phyloP scores from a whole-genome alignment of 2,113 vertebrate genomes.

The Loxodonta africana region DNA sequence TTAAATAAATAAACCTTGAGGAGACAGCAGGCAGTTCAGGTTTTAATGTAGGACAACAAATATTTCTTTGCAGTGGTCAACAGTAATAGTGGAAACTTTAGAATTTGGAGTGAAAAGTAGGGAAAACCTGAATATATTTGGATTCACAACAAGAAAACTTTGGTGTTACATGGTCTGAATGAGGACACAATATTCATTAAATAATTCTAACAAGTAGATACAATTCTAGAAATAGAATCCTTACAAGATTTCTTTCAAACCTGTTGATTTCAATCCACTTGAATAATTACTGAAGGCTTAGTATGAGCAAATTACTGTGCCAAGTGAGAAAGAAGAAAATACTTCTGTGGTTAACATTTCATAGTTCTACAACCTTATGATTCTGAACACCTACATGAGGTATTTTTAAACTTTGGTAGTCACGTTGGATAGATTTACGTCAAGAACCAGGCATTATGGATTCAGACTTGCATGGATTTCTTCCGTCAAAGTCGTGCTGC shows the following conservation, averaged over 20 bases:
- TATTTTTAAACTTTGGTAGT: conserved; percentile 70
- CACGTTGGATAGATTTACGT: conserved; percentile 21
- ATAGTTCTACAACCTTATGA: conserved; percentile 51
- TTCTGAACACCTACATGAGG: conserved; percentile 36
- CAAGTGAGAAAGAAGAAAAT: conserved; percentile 51
- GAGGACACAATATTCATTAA: conserved; percentile 39
- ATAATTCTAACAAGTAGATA: conserved; percentile 25
- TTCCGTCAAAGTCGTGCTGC: neutral
- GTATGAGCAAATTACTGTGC: neutral
- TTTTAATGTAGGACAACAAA: neutral
- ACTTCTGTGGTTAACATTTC: conserved; percentile 47
- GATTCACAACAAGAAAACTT: neutral
- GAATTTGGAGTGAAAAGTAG: conserved; percentile 18
- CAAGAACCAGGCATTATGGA: conserved; percentile 13
- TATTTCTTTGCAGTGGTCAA: conserved; percentile 21
- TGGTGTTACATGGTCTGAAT: neutral
- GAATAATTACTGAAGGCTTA: conserved; percentile 50
- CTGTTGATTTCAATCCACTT: conserved; percentile 5
- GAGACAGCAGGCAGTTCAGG: neutral
- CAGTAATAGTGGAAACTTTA: neutral
- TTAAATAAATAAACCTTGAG: neutral
- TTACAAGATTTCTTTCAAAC: conserved; percentile 23
- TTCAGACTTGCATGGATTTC: neutral
- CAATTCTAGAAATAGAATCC: conserved; percentile 14
- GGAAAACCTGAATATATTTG: conserved; percentile 22